phyloP scores from a whole-genome alignment of 2,888 invertebrate species.

The Melipona bicolor region DNA sequence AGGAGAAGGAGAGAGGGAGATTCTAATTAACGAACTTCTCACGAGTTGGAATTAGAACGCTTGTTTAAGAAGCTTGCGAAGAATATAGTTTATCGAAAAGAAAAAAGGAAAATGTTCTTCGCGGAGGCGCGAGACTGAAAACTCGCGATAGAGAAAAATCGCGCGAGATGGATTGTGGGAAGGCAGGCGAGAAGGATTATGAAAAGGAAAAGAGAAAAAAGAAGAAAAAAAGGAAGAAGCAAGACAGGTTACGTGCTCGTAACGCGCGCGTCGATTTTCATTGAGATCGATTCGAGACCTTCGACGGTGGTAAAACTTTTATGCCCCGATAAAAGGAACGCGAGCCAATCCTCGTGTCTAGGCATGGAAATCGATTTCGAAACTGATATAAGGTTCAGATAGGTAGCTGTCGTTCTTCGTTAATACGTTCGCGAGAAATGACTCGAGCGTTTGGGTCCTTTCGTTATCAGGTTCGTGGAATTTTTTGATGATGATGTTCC shows the following conservation, averaged over 20 bases:
- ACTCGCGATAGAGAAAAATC: no score
- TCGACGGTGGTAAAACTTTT: neutral
- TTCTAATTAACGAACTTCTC: constrained; percentile 29
- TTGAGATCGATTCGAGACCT: neutral
- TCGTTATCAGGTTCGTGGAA: no score
- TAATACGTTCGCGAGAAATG: no score
- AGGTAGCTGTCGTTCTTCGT: neutral
- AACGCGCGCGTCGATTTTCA: neutral
- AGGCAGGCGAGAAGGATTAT: no score
- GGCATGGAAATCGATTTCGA: neutral
- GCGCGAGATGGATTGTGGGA: no score
- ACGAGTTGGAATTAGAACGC: neutral
- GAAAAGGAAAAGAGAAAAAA: neutral
- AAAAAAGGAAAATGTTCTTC: no score
- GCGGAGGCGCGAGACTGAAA: no score
- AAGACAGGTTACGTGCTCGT: no score
- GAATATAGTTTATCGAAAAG: neutral
- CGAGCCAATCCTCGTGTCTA: neutral
- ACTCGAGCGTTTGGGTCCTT: no score
- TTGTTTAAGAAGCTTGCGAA: neutral
- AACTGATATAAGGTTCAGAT: neutral
- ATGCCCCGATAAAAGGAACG: neutral
- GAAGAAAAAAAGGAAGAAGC: neutral
- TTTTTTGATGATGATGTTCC: no score
- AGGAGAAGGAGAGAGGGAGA: no score